Percentiles rank a stretch among this genome's conserved stretches.
These are phyloP conservation scores for Brachylomia viminalis DNA, from an alignment of 2,888 invertebrate species.

Conservation along the genomic window DNA sequence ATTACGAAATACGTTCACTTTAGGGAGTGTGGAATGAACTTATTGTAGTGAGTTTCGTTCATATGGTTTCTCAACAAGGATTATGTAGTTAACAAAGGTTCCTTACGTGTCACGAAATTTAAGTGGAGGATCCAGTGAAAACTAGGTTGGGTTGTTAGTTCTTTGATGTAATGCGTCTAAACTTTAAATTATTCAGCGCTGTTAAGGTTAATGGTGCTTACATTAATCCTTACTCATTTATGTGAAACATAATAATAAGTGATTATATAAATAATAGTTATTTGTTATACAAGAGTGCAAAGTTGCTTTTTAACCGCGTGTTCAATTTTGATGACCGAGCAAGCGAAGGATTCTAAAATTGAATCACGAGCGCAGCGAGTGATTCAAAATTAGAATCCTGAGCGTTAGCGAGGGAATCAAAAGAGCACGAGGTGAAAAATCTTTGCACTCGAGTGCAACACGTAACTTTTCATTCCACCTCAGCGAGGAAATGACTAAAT, in stretches of 20 bases:
- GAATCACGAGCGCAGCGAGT: no score
- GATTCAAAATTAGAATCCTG: no score
- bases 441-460: no score
- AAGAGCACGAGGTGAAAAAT: no score
- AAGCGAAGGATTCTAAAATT: no score
- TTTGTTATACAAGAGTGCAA: no score
- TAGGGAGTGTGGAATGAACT: conserved; percentile 17
- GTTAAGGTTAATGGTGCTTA: conserved; percentile 27
- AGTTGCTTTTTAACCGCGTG: no score
- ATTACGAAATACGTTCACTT: conserved; percentile 41
- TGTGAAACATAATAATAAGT: conserved; percentile 3
- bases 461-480: no score
- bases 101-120: conserved; percentile 52
- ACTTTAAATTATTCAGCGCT: conserved; percentile 60
- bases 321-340: no score
- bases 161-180: conserved; percentile 43
- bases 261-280: no score
- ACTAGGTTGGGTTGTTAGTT: conserved; percentile 36
- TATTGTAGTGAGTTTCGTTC: conserved; percentile 27
- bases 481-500: no score
- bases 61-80: conserved; percentile 28
- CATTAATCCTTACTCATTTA: conserved; percentile 19
- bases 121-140: conserved; percentile 42
- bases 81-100: conserved; percentile 47
- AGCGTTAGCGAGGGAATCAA: no score